These are phyloP conservation scores for Formica exsecta DNA, from an alignment of 1,140 invertebrate genomes.

Conservation along the genomic window DNA sequence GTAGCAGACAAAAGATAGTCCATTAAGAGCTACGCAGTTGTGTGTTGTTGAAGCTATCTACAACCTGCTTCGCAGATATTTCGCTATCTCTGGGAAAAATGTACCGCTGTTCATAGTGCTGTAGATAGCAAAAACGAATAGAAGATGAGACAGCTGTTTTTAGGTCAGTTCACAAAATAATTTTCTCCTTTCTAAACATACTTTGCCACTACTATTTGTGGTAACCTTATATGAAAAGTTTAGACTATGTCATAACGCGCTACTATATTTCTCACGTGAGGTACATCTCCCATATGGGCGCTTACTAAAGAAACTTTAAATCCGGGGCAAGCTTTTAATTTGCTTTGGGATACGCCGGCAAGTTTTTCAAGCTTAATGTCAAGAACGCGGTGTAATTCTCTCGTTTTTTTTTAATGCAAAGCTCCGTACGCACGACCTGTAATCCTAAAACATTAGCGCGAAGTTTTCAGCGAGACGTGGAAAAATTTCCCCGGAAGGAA, in stretches of 20 bases:
- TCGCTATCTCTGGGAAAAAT: neutral
- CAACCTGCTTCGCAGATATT: neutral
- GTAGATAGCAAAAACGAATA: conserved; percentile 15
- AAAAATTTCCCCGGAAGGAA: conserved; percentile 43
- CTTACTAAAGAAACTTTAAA: conserved; percentile 42
- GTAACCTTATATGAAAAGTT: conserved; percentile 31
- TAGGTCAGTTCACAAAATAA: conserved; percentile 39
- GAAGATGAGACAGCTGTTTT: conserved; percentile 4
- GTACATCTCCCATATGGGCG: conserved; percentile 12
- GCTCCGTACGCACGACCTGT: neutral
- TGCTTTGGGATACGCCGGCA: conserved; percentile 25
- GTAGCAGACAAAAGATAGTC: neutral
- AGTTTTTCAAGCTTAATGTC: conserved; percentile 58
- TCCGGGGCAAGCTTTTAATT: conserved; percentile 48
- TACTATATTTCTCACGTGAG: conserved; percentile 33
- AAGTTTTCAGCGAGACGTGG: conserved; percentile 28
- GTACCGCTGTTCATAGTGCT: neutral
- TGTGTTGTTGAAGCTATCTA: neutral
- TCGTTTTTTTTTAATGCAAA: conserved; percentile 14
- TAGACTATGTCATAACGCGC: conserved; percentile 10
- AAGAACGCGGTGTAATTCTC: conserved; percentile 36
- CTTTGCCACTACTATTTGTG: neutral
- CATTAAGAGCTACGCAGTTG: neutral
- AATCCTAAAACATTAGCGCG: conserved; percentile 25
- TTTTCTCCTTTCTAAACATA: conserved; percentile 9